phyloP scores from a whole-genome alignment of 1,140 invertebrate genomes.

The Eumeta japonica region DNA sequence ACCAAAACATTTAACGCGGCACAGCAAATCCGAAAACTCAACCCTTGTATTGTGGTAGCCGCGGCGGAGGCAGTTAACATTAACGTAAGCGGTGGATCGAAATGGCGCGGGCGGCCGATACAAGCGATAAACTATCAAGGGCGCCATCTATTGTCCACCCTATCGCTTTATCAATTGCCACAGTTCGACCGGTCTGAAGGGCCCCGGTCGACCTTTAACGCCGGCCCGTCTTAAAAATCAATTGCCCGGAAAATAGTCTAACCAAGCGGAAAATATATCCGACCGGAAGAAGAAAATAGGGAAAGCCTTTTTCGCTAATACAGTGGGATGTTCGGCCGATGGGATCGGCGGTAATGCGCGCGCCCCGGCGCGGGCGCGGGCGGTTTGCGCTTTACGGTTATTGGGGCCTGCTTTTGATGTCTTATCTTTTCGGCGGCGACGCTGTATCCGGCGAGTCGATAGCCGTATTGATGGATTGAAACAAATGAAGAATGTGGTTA shows the following conservation, averaged over 20 bases:
- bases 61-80: slow-evolving; percentile 44
- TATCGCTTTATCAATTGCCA: slow-evolving; percentile 2
- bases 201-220: slow-evolving; percentile 39
- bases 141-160: slow-evolving; percentile 28
- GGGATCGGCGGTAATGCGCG: background rate
- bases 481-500: no score
- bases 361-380: background rate
- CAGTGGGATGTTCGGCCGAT: slow-evolving; percentile 1
- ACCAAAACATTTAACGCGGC: no score
- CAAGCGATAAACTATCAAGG: slow-evolving; percentile 29
- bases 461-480: no score
- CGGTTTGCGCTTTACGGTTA: slow-evolving; percentile 7
- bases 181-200: background rate
- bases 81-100: slow-evolving; percentile 35
- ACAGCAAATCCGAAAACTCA: no score
- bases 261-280: slow-evolving; percentile 51
- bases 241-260: slow-evolving; percentile 48
- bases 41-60: no score
- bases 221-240: slow-evolving; percentile 33
- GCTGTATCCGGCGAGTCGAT: no score
- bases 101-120: slow-evolving; percentile 28
- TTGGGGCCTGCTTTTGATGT: slow-evolving; percentile 3
- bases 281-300: slow-evolving; percentile 22
- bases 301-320: slow-evolving; percentile 31
- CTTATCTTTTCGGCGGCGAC: slow-evolving; percentile 1